Evolutionary conservation across 2,888 invertebrate genomes (phyloP).

Genomic region (Dynastes tityus): DNA sequence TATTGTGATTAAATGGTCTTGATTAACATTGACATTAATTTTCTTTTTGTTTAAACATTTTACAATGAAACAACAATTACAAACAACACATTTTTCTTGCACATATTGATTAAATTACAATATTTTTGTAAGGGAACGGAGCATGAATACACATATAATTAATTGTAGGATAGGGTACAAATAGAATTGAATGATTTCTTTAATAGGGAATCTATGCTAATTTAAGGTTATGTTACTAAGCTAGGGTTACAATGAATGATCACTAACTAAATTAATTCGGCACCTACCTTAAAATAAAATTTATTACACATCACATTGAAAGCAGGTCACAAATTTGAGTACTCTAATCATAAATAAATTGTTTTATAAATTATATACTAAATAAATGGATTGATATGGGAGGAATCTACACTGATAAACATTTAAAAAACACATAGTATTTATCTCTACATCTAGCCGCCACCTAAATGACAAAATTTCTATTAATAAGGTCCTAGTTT

Average conservation of each 20-base stretch:
- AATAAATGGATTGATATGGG: background rate
- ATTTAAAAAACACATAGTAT: constrained; percentile 21
- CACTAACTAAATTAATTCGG: background rate
- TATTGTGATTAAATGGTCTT: background rate
- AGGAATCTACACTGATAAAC: constrained; percentile 12
- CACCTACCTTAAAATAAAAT: constrained; percentile 10
- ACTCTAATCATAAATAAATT: too few relatives aligned
- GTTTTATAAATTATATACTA: constrained; percentile 2
- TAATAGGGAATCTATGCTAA: constrained; percentile 1
- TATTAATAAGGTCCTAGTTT: constrained; percentile 7
- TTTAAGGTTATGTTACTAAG: background rate
- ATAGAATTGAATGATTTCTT: background rate
- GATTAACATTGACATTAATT: background rate
- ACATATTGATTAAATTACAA: background rate
- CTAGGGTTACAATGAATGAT: background rate
- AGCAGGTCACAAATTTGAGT: background rate
- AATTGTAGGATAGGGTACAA: too few relatives aligned
- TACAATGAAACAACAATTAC: too few relatives aligned
- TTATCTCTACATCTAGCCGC: constrained; percentile 10
- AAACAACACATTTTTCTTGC: background rate
- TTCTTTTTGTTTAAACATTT: constrained; percentile 21
- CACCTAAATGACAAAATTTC: background rate
- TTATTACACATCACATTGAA: background rate
- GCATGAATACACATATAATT: too few relatives aligned
- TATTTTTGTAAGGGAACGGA: too few relatives aligned